Evolutionary conservation across 2,888 invertebrate species (phyloP).

Genomic region (Phengaris arion): DNA sequence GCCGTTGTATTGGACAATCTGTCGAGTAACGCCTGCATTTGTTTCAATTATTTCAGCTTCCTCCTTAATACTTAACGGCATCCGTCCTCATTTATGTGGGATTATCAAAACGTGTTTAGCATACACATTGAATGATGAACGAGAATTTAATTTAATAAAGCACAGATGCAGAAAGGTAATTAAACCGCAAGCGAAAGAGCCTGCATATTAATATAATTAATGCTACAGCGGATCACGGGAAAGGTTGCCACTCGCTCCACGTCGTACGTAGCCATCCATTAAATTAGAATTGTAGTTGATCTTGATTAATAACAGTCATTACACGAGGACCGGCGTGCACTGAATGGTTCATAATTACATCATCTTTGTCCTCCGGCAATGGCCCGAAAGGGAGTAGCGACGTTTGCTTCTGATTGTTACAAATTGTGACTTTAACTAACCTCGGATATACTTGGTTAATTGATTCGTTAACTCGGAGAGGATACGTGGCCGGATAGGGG

Average conservation of each 20-base stretch:
- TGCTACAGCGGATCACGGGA: conserved; percentile 29
- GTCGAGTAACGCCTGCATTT: conserved; percentile 77
- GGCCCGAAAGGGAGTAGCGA: conserved; percentile 54
- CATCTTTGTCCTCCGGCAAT: conserved; percentile 71
- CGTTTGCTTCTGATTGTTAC: conserved; percentile 67
- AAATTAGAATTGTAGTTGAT: conserved; percentile 44
- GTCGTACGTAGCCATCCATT: conserved; percentile 34
- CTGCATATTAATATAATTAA: conserved; percentile 33
- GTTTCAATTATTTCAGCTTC: conserved; percentile 75
- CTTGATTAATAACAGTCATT: conserved; percentile 65
- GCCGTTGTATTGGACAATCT: conserved; percentile 77
- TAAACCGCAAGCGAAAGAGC: conserved; percentile 22
- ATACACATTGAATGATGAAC: conserved; percentile 38
- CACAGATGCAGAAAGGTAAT: conserved; percentile 16
- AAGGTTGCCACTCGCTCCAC: conserved; percentile 30
- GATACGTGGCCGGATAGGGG: conserved; percentile 53
- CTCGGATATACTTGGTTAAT: conserved; percentile 47
- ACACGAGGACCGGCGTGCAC: conserved; percentile 58
- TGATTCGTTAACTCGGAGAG: conserved; percentile 47
- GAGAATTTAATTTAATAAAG: conserved; percentile 4
- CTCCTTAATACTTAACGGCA: conserved; percentile 62
- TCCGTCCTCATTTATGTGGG: conserved; percentile 49
- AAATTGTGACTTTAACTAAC: conserved; percentile 66
- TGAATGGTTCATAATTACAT: conserved; percentile 74
- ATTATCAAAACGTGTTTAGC: conserved; percentile 58